Conservation (phyloP, 1,140 invertebrate species). For the Trichonephila inaurata region DNA sequence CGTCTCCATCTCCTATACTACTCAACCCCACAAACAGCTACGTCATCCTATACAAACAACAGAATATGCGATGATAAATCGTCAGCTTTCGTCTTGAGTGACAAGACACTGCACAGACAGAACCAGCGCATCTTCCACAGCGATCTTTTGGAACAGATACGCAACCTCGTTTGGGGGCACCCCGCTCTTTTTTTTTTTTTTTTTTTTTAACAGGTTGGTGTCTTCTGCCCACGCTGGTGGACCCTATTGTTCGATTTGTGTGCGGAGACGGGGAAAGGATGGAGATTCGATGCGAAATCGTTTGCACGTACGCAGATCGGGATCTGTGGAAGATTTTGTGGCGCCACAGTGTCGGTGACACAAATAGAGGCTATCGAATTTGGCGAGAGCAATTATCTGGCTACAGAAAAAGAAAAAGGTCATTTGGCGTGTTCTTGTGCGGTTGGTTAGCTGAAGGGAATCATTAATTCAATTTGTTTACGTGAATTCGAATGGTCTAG, state of each 20-base stretch:
- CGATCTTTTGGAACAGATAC: background rate
- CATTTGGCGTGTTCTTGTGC: background rate
- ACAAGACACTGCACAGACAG: background rate
- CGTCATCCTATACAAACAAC: too few species aligned
- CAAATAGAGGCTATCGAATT: constrained; percentile 31
- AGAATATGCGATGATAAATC: background rate
- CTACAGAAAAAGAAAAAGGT: background rate
- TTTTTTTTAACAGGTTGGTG: too few species aligned
- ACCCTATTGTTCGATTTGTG: background rate
- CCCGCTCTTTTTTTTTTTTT: background rate
- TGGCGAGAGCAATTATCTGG: constrained; percentile 16
- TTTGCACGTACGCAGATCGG: too few species aligned
- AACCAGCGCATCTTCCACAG: background rate
- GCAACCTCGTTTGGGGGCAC: background rate
- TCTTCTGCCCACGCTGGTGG: background rate
- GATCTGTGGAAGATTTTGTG: background rate
- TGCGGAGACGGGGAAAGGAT: background rate
- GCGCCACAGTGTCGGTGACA: constrained; percentile 3
- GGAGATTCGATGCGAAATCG: background rate
- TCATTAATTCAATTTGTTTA: constrained; percentile 28
- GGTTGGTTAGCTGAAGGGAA: background rate
- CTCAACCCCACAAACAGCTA: background rate
- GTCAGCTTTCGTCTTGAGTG: background rate
- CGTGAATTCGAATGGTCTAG: background rate
- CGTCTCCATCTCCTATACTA: background rate